Evolutionary conservation across 37 sponge, comb jelly and placozoan species (phyloP), one percentile per base, ranked within the genome.

Genomic region (Aphrocallistes beatrix): DNA sequence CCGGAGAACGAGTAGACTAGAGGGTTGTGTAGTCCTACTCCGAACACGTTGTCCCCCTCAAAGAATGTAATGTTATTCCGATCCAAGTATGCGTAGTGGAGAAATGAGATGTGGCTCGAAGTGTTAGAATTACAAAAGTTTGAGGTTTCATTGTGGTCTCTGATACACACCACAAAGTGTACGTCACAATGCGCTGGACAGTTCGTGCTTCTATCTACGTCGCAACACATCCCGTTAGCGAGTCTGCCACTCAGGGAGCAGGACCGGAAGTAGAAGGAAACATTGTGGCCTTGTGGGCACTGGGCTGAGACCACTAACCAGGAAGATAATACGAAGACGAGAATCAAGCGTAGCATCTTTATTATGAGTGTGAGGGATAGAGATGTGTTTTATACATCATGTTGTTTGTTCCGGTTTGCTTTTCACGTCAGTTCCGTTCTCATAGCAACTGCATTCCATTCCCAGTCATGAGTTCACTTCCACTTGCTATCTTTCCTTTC

Each of bases 1-100:
- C 75, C 75, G 21, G 25, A 19, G 75, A 60, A 60, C 3, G 32
- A 3, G n/a, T 60, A 60, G 28, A 60, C 75, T 30, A 60, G 34
- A 13, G 75, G 75, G n/a, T 60, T 60, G 75, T 60, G 17, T 3
- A 60, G 75, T 60, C 75, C 75, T 13, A 6, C n/a, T 28, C 75
- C 75, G n/a, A 60, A 60, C 34, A 60, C 75, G 75, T 60, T 60
- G n/a, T 60, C 75, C n/a, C 75, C 75, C 75, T 60, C 75, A 60
- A 60, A 60, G 75, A 60, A 60, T 13, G 75, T 60, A 28, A 60
- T 60, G 34, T 60, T 60, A 21, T 60, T 3, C 34, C 10, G 28
- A 30, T 60, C 8, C n/a, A 60, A 19, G n/a, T 60, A 60, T 19
- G 34, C 34, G 75, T 60, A 60, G 34, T 28, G 75, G 75, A 60